Conservation (phyloP, 2,888 invertebrate genomes). For the Volucella bombylans region DNA sequence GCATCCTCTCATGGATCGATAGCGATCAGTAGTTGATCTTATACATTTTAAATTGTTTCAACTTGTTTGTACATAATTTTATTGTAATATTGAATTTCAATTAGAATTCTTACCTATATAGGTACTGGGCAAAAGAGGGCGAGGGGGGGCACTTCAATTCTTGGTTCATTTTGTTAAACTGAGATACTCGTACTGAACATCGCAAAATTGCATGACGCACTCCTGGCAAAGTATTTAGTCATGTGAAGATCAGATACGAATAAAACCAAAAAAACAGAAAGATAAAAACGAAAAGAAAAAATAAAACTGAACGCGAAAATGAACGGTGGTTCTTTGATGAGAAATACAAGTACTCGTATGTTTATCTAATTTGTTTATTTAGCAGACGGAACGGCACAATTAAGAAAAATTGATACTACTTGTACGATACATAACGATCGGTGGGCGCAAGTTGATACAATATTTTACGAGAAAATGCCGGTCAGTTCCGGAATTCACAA, state of each 20-base stretch:
- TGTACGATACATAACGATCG: conserved; percentile 19
- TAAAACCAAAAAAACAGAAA: not conserved
- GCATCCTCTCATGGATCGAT: conserved; percentile 51
- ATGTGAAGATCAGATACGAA: conserved; percentile 49
- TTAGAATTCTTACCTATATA: conserved; percentile 28
- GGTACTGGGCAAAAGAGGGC: conserved; percentile 23
- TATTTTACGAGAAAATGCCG: conserved; percentile 55
- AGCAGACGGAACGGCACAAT: conserved; percentile 68
- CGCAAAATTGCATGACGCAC: conserved; percentile 70
- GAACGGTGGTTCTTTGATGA: conserved; percentile 57
- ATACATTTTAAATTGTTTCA: conserved; percentile 56
- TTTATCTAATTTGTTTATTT: conserved; percentile 63
- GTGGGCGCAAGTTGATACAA: not conserved
- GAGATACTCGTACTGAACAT: conserved; percentile 33
- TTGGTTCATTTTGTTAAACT: conserved; percentile 25
- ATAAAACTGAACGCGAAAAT: conserved; percentile 1
- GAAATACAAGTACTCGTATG: conserved; percentile 37
- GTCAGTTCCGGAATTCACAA: conserved; percentile 53
- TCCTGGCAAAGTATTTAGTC: conserved; percentile 61
- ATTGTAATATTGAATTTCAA: conserved; percentile 60
- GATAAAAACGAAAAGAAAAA: conserved; percentile 18
- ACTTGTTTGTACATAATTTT: conserved; percentile 42
- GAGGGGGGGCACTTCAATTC: conserved; percentile 6
- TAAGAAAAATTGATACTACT: conserved; percentile 29
- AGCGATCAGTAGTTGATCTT: conserved; percentile 53